Evolutionary conservation across 35 echinoderm and acorn worm genomes (phyloP), one percentile per base, ranked within the genome.

Genomic region (Apostichopus parvimensis): DNA sequence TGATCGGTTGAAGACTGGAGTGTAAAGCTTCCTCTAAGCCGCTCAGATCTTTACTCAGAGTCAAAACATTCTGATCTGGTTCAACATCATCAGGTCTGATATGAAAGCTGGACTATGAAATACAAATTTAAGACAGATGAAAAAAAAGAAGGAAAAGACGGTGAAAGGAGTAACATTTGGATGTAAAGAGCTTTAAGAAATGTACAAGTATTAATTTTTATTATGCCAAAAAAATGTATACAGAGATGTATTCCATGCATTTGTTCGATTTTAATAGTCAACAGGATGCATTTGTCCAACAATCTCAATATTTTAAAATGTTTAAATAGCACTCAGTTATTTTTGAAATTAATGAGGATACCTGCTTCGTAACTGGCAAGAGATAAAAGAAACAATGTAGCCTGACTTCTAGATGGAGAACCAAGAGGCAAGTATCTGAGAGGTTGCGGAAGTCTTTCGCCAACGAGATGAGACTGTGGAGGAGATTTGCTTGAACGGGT

Each of bases 371-470:
- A 21, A 98, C 93, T 66, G 97, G 97, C 70, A 98, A 92, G n/a
- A 98, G 93, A 78, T 94, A 98, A 90, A 89, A 98, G 88, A 98
- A 98, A 57, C 97, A 98, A 68, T 98, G 97, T 7, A 98, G 93
- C 82, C 97, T 77, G 0, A 98, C 79, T 93, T 98, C 96, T 5
- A 98, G 88, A 93, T 98, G 97, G 26, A 98, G 93, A 11, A 96
- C 97, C 73, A 96, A 56, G 25, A 96, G 89, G 88, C 97, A 98
- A 23, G 93, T 96, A 24, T 98, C 95, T 17, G 93, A 95, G 75
- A 98, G 91, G 68, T 94, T 93, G 72, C 96, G 95, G 82, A 98
- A 94, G 53, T 98, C 96, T 87, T 90, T 90, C 73, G 94, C 93
- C 18, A 94, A 91, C 8, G 89, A 89, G 79, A 98, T 96, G 15